Evolutionary conservation across 2,888 invertebrate species (phyloP), one percentile per base, ranked within the genome.

Genomic region (Clivina fossor): DNA sequence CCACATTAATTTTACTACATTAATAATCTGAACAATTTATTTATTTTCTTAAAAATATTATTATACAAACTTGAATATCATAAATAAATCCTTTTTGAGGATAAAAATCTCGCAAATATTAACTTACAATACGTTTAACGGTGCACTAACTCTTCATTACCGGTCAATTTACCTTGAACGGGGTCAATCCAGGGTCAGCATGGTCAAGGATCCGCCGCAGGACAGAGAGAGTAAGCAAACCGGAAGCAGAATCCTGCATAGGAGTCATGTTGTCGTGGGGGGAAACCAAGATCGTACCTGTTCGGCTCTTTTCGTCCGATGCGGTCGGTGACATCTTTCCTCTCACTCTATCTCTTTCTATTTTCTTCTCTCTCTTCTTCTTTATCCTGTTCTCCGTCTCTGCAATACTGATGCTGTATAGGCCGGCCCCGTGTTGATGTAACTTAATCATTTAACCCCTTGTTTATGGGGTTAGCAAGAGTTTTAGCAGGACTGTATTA

Each of bases 381-480:
- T n/a, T n/a, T n/a, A n/a, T n/a, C 22, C 20, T 15, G 22, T 16
- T 16, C 26, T 28, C 26, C 15, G 24, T 16, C 9, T 9, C 19
- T 20, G n/a, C 33, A 2, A 22, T 19, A 19, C 7, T 16, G 28
- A 8, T 15, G 37, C 2, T 11, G 2, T 2, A 30, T 11, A 2
- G 30, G 4, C n/a, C 5, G 5, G 26, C 22, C 33, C 47, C 22
- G n/a, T n/a, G n/a, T n/a, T 26, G 11, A 35, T 24, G 37, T 48
- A 48, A 48, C 35, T 35, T 48, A 20, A 48, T 48, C 48, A 48
- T 48, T 48, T 48, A 48, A 48, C 48, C 48, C 48, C 35, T n/a
- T 48, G 48, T 48, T 47, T 48, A 37, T 48, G 16, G 24, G 37
- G 19, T 18, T 44, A n/a, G n/a, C 28, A 32, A 44, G 30, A 30